Base-by-base conservation (phyloP, 1,140 invertebrate genomes). In the Conus betulinus region DNA sequence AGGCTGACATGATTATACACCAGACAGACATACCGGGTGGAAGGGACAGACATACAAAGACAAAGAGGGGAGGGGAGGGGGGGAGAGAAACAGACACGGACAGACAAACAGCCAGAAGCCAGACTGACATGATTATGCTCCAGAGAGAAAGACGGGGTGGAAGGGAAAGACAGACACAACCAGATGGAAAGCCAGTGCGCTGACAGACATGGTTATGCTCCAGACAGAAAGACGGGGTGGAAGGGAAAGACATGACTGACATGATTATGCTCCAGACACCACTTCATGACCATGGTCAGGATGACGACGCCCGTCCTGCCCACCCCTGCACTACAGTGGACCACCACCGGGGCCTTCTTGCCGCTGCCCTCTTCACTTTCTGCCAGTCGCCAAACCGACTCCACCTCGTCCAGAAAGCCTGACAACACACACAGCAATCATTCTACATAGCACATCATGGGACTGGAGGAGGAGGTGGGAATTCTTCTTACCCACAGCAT, bases 311-410 rank as follows among this genome's bases (percentile, higher is more conserved):
- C 98, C 95, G 99, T 99, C 91, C 99, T 96, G 83, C 99, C 99
- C 91, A 99, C 99, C 13, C 99, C 99, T 78, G 98, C 98, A 93
- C 98, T 98, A 95, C 98, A 99, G 94, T 99, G 98, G 63, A 99
- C 98, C 55, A 99, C 97, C 92, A 99, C 98, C 3, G 98, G 98
- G 39, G 98, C 97, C 96, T 78, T 96, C 93, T 97, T 97, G 74
- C 97, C 96, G 17, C 97, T 96, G 0, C 96, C 96, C 74, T 97
- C 97, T 57, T 95, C 94, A 76, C 91, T 93, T 27, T 94, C 93
- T 11, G 94, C 93, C 88, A 97, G 97, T 93, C 97, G 95, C 55
- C 97, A 96, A 5, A 98, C 97, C 2, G 97, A 97, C 93, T 97
- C 97, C 90, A 98, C 95, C 94, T 98, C 98, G 94, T 98, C 97